Percentiles rank a stretch among this genome's conserved stretches.
These are phyloP conservation scores for Paguma larvata DNA, from an alignment of 2,797 vertebrate species.

Conservation along the genomic window DNA sequence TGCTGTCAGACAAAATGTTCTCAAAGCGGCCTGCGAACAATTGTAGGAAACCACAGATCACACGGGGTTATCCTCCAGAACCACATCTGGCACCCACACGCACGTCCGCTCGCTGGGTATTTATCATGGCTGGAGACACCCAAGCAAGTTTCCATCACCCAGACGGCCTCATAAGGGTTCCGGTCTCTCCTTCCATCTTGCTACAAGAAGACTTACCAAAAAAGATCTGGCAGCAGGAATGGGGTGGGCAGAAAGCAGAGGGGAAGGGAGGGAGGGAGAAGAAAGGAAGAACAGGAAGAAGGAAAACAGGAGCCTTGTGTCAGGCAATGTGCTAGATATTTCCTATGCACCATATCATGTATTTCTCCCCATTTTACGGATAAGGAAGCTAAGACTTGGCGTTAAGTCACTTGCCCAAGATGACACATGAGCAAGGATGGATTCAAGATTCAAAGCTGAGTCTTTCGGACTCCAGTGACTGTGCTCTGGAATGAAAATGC, in stretches of 20 bases:
- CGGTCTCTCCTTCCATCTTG: neutral
- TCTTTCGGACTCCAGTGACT: neutral
- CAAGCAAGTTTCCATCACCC: rapidly evolving
- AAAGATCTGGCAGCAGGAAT: neutral
- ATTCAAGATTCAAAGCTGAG: neutral
- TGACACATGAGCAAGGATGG: neutral
- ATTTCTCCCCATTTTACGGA: neutral
- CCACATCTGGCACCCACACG: no score
- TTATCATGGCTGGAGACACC: no score
- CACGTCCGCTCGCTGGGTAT: rapidly evolving
- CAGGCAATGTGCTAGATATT: neutral
- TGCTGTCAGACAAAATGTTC: slow-evolving; percentile 86
- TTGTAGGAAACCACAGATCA: slow-evolving; percentile 37
- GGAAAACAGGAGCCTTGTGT: neutral
- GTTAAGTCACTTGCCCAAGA: neutral
- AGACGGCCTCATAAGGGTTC: neutral
- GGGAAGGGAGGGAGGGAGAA: no score
- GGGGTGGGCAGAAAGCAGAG: neutral
- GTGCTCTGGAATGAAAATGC: neutral
- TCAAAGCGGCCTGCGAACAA: slow-evolving; percentile 88
- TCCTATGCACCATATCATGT: rapidly evolving
- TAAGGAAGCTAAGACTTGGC: neutral
- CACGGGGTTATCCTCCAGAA: neutral
- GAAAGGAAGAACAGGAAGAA: neutral
- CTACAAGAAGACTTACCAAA: neutral